A percentile compares a stretch with the other conserved stretches of the same genome.
These are phyloP conservation scores for Chaetodon trifasciatus DNA, from an alignment of 2,797 vertebrate genomes.

Conservation along the genomic window DNA sequence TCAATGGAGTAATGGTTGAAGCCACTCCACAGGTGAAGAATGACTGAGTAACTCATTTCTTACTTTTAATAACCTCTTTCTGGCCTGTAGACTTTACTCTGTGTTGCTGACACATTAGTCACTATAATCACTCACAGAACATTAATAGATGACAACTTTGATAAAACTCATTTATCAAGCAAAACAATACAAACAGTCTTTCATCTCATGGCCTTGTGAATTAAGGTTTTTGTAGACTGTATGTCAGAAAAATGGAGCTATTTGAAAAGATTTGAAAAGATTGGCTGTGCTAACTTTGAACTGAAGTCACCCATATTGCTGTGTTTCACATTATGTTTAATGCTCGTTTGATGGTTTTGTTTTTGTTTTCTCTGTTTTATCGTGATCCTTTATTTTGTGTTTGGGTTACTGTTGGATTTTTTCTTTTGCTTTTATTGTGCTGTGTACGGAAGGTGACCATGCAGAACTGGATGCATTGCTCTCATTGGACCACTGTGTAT, in stretches of 20 bases:
- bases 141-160: constrained; percentile 13
- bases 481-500: not conserved
- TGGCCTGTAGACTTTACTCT: not conserved
- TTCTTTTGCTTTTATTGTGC: not conserved
- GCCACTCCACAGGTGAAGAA: not conserved
- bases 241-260: not conserved
- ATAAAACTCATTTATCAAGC: constrained; percentile 30
- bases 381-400: not conserved
- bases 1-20: constrained; percentile 6
- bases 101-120: constrained; percentile 27
- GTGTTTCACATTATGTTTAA: not conserved
- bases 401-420: not conserved
- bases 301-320: not conserved
- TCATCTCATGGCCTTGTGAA: not conserved
- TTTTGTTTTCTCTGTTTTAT: not conserved
- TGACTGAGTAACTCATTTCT: not conserved
- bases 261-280: constrained; percentile 1
- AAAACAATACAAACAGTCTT: not conserved
- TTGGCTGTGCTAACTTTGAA: not conserved
- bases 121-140: constrained; percentile 16
- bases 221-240: not conserved
- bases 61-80: constrained; percentile 17
- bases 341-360: not conserved
- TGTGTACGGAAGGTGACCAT: not conserved
- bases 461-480: not conserved